Percentiles rank a stretch among this genome's conserved stretches.
Evolutionary conservation across 2,888 invertebrate genomes (phyloP).

Genomic region (Zelleria hepariella): DNA sequence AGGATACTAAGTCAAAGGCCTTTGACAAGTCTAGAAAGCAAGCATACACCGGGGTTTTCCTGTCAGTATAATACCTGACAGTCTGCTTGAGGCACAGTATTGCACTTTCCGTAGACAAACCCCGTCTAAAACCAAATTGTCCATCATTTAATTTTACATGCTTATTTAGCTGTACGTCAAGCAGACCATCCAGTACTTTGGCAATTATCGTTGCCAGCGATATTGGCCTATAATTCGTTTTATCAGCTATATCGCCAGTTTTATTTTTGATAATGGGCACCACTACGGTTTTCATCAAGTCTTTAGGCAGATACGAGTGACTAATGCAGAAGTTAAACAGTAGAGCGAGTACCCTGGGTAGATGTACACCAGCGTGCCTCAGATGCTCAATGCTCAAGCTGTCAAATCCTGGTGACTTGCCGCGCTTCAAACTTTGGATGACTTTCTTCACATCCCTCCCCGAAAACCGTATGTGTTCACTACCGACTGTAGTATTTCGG

Average conservation of each 20-base stretch:
- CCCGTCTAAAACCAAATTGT: constrained; percentile 11
- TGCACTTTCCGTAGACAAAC: constrained; percentile 11
- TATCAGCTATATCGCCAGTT: constrained; percentile 6
- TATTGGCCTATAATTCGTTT: constrained; percentile 5
- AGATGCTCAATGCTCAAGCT: not conserved
- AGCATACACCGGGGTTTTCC: no score
- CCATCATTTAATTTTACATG: no score
- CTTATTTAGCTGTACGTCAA: constrained; percentile 3
- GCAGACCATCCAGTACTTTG: constrained; percentile 10
- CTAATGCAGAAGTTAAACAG: constrained; percentile 4
- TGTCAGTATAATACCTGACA: no score
- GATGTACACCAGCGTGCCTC: not conserved
- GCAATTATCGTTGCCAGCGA: not conserved
- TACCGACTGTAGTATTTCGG: no score
- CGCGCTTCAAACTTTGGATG: not conserved
- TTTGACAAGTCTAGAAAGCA: no score
- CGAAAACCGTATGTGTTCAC: not conserved
- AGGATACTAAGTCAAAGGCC: constrained; percentile 7
- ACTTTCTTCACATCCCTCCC: not conserved
- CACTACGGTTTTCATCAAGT: constrained; percentile 8
- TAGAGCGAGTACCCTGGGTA: not conserved
- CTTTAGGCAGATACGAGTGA: constrained; percentile 9
- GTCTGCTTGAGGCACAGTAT: constrained; percentile 12
- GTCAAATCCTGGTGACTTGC: not conserved
- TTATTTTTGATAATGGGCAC: constrained; percentile 9